A percentile compares a stretch with the other conserved stretches of the same genome.
Evolutionary conservation across 2,888 invertebrate species (phyloP).

Genomic region (Callinectes sapidus): DNA sequence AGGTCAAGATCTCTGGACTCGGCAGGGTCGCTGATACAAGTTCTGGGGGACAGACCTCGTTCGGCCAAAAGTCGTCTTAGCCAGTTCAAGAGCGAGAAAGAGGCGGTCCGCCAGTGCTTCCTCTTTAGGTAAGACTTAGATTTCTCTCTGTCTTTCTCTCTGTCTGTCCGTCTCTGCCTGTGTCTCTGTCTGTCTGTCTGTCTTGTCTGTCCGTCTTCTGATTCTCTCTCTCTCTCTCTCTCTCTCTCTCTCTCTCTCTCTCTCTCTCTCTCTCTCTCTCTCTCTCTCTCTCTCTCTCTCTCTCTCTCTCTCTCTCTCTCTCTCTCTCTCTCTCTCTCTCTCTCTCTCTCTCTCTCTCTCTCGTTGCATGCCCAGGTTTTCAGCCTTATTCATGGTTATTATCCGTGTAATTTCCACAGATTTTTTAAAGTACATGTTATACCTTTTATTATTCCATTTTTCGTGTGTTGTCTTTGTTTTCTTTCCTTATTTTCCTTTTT

Average conservation of each 20-base stretch:
- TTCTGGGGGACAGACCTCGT: conserved; percentile 58
- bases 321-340: conserved; percentile 38
- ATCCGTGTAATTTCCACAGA: not conserved
- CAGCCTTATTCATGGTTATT: not conserved
- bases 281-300: not conserved
- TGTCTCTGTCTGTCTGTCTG: conserved; percentile 1
- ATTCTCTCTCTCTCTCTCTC: not conserved
- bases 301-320: conserved; percentile 27
- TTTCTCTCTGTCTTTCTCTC: not conserved
- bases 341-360: conserved; percentile 32
- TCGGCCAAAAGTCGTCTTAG: conserved; percentile 65
- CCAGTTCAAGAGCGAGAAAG: conserved; percentile 81
- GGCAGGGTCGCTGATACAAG: conserved; percentile 71
- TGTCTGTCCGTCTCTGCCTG: not conserved
- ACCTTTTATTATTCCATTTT: not conserved
- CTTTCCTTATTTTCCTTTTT: not conserved
- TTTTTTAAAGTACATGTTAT: not conserved
- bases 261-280: not conserved
- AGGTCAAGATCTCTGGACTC: conserved; percentile 18
- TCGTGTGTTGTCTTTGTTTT: not conserved
- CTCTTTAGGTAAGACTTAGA: conserved; percentile 90
- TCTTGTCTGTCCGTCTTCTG: conserved; percentile 7
- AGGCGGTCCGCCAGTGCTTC: conserved; percentile 87
- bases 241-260: not conserved
- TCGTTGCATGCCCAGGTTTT: not conserved